Evolutionary conservation across 1,140 invertebrate genomes (phyloP).

Genomic region (Drosophila pseudoananassae): DNA sequence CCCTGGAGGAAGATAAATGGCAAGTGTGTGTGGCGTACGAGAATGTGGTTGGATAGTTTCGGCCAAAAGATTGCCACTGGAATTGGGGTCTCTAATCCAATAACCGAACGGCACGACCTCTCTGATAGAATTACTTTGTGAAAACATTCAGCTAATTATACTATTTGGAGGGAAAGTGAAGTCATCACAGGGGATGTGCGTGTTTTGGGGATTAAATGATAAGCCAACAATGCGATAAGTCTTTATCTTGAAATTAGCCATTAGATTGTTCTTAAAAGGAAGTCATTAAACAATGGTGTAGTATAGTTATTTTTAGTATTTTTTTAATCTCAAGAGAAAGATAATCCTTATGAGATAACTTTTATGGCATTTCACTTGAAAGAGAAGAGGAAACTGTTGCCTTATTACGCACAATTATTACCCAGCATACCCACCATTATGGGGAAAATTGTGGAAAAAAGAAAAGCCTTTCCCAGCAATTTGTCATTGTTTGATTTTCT

Average conservation of each 20-base stretch:
- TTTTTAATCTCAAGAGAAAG: background rate
- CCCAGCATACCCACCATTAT: constrained; percentile 39
- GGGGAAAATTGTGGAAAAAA: constrained; percentile 42
- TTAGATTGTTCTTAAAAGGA: constrained; percentile 4
- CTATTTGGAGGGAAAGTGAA: background rate
- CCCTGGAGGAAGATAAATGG: constrained; percentile 21
- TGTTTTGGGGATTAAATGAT: constrained; percentile 20
- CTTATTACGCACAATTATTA: constrained; percentile 51
- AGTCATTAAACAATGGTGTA: background rate
- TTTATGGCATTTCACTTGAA: constrained; percentile 15
- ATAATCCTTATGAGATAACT: background rate
- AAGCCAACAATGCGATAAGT: constrained; percentile 30
- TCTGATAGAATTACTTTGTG: constrained; percentile 3
- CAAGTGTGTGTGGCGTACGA: constrained; percentile 20
- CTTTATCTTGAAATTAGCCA: constrained; percentile 4
- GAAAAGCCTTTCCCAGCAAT: constrained; percentile 48
- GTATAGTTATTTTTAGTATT: background rate
- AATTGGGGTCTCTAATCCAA: constrained; percentile 7
- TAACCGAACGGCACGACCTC: constrained; percentile 24
- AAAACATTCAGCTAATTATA: constrained; percentile 5
- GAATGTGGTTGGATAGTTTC: constrained; percentile 15
- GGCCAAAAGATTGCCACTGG: constrained; percentile 2
- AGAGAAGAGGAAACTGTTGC: constrained; percentile 38
- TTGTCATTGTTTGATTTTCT: constrained; percentile 56
- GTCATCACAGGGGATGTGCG: constrained; percentile 29